Evolutionary conservation across 2,888 invertebrate species (phyloP).

Genomic region (Palloptera scutellata): DNA sequence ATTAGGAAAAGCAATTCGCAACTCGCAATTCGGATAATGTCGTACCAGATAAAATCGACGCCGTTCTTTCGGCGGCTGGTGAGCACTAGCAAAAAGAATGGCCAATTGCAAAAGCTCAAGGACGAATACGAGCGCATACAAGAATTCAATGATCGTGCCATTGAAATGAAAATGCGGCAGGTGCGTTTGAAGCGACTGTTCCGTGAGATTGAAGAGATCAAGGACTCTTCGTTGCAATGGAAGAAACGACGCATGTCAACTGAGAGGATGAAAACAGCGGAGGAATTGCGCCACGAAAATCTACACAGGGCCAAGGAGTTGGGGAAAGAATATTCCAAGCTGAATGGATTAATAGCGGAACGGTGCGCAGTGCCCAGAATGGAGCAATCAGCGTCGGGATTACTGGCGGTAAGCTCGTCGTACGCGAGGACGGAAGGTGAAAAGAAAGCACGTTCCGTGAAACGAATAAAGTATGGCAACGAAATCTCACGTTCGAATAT

Average conservation of each 20-base stretch:
- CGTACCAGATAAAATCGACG: conserved; percentile 52
- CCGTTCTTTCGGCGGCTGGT: conserved; percentile 50
- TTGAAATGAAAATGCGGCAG: conserved; percentile 54
- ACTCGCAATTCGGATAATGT: conserved; percentile 39
- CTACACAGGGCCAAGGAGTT: conserved; percentile 46
- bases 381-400: conserved; percentile 24
- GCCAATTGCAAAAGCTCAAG: conserved; percentile 50
- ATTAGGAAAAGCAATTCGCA: too few relatives aligned
- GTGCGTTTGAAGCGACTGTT: conserved; percentile 52
- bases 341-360: conserved; percentile 41
- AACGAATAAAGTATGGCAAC: conserved; percentile 52
- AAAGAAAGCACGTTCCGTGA: conserved; percentile 42
- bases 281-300: conserved; percentile 42
- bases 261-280: conserved; percentile 28
- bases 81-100: conserved; percentile 49
- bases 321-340: conserved; percentile 49
- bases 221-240: conserved; percentile 35
- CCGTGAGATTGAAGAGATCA: conserved; percentile 53
- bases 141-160: conserved; percentile 51
- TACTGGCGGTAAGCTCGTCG: conserved; percentile 34
- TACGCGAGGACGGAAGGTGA: conserved; percentile 26
- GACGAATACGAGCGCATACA: conserved; percentile 55
- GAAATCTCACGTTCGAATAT: conserved; percentile 49
- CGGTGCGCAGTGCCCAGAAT: conserved; percentile 15
- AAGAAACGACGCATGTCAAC: conserved; percentile 21